phyloP scores from a whole-genome alignment of 2,797 vertebrate species.

The Melanogrammus aeglefinus region DNA sequence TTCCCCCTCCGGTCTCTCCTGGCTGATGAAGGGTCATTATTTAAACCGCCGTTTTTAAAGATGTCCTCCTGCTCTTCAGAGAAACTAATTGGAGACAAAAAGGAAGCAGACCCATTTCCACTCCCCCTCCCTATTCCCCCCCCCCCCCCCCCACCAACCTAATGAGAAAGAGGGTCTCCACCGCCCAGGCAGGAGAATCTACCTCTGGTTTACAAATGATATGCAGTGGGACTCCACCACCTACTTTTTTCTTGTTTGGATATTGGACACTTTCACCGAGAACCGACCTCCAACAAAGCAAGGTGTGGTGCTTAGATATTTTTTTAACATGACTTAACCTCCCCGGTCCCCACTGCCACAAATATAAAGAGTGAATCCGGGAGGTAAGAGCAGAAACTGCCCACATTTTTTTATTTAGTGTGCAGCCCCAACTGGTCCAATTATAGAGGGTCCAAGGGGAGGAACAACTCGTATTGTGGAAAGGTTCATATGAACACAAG shows the following conservation, averaged over 20 bases:
- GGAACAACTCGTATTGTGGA: not conserved
- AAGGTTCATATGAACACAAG: not conserved
- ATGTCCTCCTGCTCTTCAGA: constrained; percentile 65
- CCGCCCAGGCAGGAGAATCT: constrained; percentile 64
- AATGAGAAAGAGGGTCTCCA: constrained; percentile 74
- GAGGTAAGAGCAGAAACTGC: too few species aligned
- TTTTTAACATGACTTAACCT: too few species aligned
- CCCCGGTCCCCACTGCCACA: too few species aligned
- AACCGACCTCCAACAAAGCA: too few species aligned
- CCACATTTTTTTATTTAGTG: too few species aligned
- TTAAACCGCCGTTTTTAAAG: constrained; percentile 73
- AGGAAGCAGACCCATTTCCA: constrained; percentile 63
- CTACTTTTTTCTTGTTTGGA: too few species aligned
- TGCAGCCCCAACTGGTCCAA: too few species aligned
- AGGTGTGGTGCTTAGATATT: too few species aligned
- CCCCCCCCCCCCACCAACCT: constrained; percentile 29
- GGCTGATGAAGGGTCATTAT: constrained; percentile 78
- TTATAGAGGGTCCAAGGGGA: not conserved
- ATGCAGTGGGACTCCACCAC: not conserved
- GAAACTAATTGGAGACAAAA: constrained; percentile 80
- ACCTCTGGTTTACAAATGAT: constrained; percentile 36
- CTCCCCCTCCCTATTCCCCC: not conserved
- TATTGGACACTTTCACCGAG: too few species aligned
- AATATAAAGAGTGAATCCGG: too few species aligned
- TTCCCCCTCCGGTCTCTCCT: constrained; percentile 50